Conservation (phyloP, 2,113 vertebrate genomes). For the Macquaria ambigua region DNA sequence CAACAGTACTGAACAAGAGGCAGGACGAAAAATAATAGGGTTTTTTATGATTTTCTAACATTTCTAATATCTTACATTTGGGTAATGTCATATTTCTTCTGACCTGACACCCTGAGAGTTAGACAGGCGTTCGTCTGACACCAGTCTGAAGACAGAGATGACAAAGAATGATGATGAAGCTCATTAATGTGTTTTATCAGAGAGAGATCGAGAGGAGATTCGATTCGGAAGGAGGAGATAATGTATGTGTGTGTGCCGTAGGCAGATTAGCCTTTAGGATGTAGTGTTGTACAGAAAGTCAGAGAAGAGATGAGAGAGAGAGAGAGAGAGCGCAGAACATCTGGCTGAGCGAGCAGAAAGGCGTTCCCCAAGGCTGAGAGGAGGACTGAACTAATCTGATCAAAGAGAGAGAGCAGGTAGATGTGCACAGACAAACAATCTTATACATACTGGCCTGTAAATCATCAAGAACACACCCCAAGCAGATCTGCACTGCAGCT, state of each 20-base stretch:
- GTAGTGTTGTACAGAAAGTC: neutral
- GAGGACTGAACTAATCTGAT: conserved; percentile 50
- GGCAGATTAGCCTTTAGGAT: conserved; percentile 30
- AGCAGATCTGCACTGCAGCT: neutral
- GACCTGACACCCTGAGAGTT: too few species aligned
- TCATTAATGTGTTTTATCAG: conserved; percentile 2
- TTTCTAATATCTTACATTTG: neutral
- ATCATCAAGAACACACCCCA: neutral
- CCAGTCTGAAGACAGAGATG: conserved; percentile 18
- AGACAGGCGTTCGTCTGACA: neutral
- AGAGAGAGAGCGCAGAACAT: conserved; percentile 49
- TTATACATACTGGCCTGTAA: neutral
- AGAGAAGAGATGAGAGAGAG: conserved; percentile 13
- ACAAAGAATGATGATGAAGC: conserved; percentile 7
- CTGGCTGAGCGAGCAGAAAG: conserved; percentile 36
- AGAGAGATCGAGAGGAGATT: neutral
- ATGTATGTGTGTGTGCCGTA: neutral
- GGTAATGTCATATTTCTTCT: neutral
- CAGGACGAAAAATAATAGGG: neutral
- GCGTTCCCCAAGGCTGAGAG: conserved; percentile 29
- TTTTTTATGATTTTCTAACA: neutral
- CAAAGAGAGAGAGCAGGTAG: conserved; percentile 47
- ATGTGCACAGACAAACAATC: conserved; percentile 8
- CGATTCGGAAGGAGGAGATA: neutral
- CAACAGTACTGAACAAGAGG: neutral